Evolutionary conservation across 2,888 invertebrate species (phyloP), one percentile per base, ranked within the genome.

Genomic region (Tetanocera ferruginea): DNA sequence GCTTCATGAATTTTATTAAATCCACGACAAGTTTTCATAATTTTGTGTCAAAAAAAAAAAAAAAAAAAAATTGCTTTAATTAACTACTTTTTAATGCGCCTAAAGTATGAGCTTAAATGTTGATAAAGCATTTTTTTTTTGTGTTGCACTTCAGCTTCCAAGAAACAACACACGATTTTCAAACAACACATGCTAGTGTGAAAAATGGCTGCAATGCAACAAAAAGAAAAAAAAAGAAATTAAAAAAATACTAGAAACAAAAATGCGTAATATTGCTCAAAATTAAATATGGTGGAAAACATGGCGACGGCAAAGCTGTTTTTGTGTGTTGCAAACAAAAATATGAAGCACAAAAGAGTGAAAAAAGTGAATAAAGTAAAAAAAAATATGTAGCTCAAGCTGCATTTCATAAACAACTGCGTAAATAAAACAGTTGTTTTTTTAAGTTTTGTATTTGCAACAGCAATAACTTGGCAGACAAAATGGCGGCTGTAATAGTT

Each of bases 281-380:
- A 55, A 55, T 19, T 8, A 55, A 23, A 55, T 55, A 55, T 66
- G 19, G 17, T 66, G 9, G 34, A 66, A 66, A 66, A 66, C 64
- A 66, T 66, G 64, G 28, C 60, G 60, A 19, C 14, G 60, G 43
- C 23, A 55, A 34, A 66, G 64, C 64, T 66, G 64, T 66, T 66
- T 66, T 31, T 66, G 19, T 37, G 64, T 31, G 28, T 66, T 28
- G n/a, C n/a, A 66, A 6, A 34, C n/a, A 66, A n/a, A 66, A 34
- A 66, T 25, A 8, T 37, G 37, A 37, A 8, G 37, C 37, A 37
- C 5, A 37, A 43, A 43, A 43, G 43, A 43, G 14, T 11, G 43
- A 43, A 43, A 43, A 2, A 43, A 11, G 14, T 3, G 43, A 43
- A 14, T 11, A 14, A 43, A 37, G 8, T n/a, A 49, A 49, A 49